Base-by-base conservation (phyloP, 2,113 vertebrate species). In the Ciconia boyciana region DNA sequence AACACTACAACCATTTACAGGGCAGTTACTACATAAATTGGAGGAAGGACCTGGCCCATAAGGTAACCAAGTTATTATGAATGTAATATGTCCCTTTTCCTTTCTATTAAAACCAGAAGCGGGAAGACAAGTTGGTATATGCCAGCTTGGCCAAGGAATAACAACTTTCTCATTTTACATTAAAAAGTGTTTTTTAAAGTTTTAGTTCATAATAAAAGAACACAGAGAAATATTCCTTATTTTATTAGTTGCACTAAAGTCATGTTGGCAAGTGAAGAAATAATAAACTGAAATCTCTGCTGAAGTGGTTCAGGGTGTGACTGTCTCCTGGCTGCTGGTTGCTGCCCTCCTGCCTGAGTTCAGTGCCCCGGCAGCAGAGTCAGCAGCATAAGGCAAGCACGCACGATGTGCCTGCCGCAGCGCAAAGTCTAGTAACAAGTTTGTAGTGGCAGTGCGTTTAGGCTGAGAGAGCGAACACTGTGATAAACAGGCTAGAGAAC, bases 211-310 rank as follows among this genome's bases (percentile, higher is more conserved):
- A 94, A 92, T 97, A 97, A 96, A 96, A 89, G 65, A 94, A 66
- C 93, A 95, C 32, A 90, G 44, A 92, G 64, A 90, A 98, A 94
- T 97, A 96, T 93, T 97, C 83, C 86, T 96, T 96, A 89, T 87
- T 97, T 98, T 97, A 97, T 97, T 98, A 97, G 95, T 91, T 97
- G 86, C 68, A 96, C 89, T 89, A 86, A 96, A 97, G 96, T 93
- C 87, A 83, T 86, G 64, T 62, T 98, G 98, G 97, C 97, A 98
- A 97, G 85, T 82, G 83, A 97, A 97, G 91, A 97, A 95, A 93
- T 91, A 98, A 96, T 94, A 96, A 97, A 95, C 72, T 94, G 76
- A 97, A 97, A 96, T 93, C 22, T 41, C 52, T 79, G 36, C 7
- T 74, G 51, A 70, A 71, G 31, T 5, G 7, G 9, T 55, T 72